Percentiles rank a stretch among this genome's conserved stretches.
Conservation (phyloP, 2,113 vertebrate genomes). For the Hippoglossus stenolepis region DNA sequence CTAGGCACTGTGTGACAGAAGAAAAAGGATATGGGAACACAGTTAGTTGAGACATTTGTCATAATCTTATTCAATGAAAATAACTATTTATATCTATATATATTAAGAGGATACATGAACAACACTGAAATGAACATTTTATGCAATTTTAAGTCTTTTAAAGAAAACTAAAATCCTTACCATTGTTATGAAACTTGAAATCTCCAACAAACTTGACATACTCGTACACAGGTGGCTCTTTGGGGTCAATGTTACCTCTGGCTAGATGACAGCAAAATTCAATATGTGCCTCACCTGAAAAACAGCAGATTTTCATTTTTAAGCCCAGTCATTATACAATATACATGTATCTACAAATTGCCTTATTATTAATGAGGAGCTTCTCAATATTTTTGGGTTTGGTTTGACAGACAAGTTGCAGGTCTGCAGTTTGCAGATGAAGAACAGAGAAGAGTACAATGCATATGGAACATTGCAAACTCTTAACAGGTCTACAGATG, state of each 20-base stretch:
- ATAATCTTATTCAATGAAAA: not conserved
- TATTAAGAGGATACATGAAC: not conserved
- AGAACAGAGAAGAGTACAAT: too few relatives aligned
- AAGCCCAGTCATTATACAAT: too few relatives aligned
- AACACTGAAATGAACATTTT: not conserved
- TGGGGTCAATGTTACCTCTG: slow-evolving; percentile 85
- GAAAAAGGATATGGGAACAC: slow-evolving; percentile 13
- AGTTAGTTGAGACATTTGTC: not conserved
- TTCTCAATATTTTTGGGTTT: too few relatives aligned
- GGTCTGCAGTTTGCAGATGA: too few relatives aligned
- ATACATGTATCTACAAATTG: too few relatives aligned
- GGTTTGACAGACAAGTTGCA: too few relatives aligned
- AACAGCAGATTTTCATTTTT: slow-evolving; percentile 22
- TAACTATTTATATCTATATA: not conserved
- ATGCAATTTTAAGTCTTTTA: not conserved
- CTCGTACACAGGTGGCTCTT: slow-evolving; percentile 86
- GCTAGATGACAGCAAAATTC: slow-evolving; percentile 96
- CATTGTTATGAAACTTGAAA: slow-evolving; percentile 90
- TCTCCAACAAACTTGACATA: slow-evolving; percentile 93
- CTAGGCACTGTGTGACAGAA: slow-evolving; percentile 85
- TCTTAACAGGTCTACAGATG: too few relatives aligned
- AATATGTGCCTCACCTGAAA: slow-evolving; percentile 86
- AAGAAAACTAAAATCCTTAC: slow-evolving; percentile 78
- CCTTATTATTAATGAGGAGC: too few relatives aligned
- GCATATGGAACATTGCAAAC: too few relatives aligned